These are phyloP conservation scores for Malurus alboscapulatus DNA, from an alignment of 2,113 vertebrate genomes.

Conservation along the genomic window DNA sequence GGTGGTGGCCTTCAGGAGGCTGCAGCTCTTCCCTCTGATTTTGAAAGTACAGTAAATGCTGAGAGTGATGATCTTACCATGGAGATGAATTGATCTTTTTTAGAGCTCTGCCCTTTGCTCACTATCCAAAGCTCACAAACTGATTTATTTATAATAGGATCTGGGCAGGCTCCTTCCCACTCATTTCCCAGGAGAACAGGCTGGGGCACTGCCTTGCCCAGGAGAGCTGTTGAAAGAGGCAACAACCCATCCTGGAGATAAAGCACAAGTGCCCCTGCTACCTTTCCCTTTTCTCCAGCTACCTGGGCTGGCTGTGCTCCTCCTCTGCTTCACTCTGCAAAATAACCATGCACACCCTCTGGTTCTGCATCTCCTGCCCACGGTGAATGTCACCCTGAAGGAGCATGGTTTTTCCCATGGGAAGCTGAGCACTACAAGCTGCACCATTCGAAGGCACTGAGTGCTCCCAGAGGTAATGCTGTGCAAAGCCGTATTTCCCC, in stretches of 20 bases:
- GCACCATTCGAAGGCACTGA: not conserved
- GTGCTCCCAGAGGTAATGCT: not conserved
- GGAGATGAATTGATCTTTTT: not conserved
- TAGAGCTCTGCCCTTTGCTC: not conserved
- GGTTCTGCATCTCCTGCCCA: not conserved
- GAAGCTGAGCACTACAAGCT: not conserved
- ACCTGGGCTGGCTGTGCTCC: not conserved
- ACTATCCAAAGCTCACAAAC: not conserved
- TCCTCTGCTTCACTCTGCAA: not conserved
- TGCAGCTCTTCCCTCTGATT: not conserved
- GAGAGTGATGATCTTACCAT: not conserved
- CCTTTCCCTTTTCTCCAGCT: not conserved
- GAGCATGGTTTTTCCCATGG: not conserved
- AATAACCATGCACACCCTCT: not conserved
- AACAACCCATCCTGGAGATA: not conserved
- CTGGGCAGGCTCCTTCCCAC: not conserved
- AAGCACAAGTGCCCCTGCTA: not conserved
- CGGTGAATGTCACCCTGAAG: not conserved
- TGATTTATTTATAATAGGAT: not conserved
- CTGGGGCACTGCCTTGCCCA: not conserved
- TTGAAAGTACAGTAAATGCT: not conserved
- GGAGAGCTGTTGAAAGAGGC: not conserved
- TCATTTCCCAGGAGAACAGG: not conserved
- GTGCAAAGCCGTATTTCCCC: not conserved
- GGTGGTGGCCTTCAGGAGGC: not conserved